These are phyloP conservation scores for Volucella inflata DNA, from an alignment of 2,888 invertebrate genomes.

Conservation along the genomic window DNA sequence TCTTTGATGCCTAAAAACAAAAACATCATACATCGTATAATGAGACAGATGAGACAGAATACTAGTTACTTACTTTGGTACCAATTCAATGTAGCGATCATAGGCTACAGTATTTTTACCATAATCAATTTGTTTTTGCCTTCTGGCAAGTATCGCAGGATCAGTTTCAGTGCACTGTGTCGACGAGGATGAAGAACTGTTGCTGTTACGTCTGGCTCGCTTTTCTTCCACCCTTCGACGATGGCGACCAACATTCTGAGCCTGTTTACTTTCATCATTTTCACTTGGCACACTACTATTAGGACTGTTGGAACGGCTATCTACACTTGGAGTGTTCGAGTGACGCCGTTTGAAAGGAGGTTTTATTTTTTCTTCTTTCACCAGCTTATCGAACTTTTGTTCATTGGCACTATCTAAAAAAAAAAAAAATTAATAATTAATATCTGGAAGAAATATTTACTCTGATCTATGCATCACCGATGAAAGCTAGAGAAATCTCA, in stretches of 20 bases:
- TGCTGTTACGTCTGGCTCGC: conserved; percentile 80
- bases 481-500: conserved; percentile 79
- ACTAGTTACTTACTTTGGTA: conserved; percentile 87
- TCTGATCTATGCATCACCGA: conserved; percentile 60
- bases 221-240: conserved; percentile 79
- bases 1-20: conserved; percentile 85
- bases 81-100: conserved; percentile 88
- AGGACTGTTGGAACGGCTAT: conserved; percentile 81
- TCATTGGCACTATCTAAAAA: conserved; percentile 82
- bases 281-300: conserved; percentile 77
- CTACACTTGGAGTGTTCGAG: conserved; percentile 80
- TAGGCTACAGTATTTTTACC: conserved; percentile 97
- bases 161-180: conserved; percentile 87
- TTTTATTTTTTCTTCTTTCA: conserved; percentile 83
- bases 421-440: conserved; percentile 21
- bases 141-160: conserved; percentile 87
- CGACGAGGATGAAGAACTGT: conserved; percentile 79
- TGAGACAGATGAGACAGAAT: neutral
- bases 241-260: conserved; percentile 17
- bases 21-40: neutral
- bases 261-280: conserved; percentile 55
- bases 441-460: neutral
- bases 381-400: conserved; percentile 81
- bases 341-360: conserved; percentile 83
- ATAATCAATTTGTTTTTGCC: conserved; percentile 97